Evolutionary conservation across 35 echinoderm and acorn worm species (phyloP).

Genomic region (Ptychodera flava): DNA sequence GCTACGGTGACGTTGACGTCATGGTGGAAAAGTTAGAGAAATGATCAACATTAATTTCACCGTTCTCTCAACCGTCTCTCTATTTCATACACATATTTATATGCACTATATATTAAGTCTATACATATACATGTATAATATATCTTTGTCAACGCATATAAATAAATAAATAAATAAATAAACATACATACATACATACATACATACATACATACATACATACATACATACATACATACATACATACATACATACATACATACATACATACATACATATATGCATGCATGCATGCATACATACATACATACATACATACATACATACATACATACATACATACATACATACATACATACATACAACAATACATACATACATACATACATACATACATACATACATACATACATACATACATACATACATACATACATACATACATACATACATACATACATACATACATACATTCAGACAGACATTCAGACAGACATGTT

Average conservation of each 20-base stretch:
- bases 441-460: neutral
- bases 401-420: neutral
- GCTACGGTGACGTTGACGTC: too few relatives aligned
- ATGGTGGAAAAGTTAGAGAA: too few relatives aligned
- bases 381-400: neutral
- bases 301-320: constrained; percentile 2
- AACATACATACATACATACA: neutral
- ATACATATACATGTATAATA: neutral
- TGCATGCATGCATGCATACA: neutral
- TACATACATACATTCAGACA: neutral
- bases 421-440: neutral
- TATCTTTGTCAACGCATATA: neutral
- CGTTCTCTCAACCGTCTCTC: too few relatives aligned
- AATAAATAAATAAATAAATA: neutral
- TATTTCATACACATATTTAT: too few relatives aligned
- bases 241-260: neutral
- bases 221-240: neutral
- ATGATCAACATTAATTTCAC: too few relatives aligned
- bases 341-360: neutral
- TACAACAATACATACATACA: neutral
- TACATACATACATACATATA: neutral
- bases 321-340: neutral
- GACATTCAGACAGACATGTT: too few relatives aligned
- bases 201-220: neutral
- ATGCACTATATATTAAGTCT: too few relatives aligned